Conservation (phyloP, 2,113 vertebrate genomes). For the Psittacula cyanocephala region DNA sequence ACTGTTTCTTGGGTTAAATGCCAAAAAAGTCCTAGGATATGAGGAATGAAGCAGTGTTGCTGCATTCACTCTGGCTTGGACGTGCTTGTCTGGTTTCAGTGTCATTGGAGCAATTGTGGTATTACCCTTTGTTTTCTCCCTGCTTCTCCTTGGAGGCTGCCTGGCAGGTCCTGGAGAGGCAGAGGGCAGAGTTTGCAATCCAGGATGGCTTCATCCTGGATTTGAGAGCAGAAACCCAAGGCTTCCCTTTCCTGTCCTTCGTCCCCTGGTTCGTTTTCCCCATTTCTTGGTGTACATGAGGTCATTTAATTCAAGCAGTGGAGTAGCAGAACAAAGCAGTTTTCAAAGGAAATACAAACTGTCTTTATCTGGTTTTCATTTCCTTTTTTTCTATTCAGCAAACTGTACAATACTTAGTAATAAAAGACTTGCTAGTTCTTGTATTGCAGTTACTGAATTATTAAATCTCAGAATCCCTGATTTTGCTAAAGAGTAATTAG, state of each 20-base stretch:
- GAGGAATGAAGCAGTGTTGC: neutral
- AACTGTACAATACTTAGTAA: neutral
- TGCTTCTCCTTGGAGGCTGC: neutral
- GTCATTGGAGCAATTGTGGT: neutral
- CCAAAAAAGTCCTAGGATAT: neutral
- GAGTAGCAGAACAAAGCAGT: neutral
- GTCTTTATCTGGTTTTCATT: neutral
- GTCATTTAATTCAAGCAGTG: neutral
- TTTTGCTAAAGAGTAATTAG: conserved; percentile 13
- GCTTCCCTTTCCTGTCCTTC: neutral
- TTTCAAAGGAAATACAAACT: neutral
- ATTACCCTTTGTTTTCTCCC: neutral
- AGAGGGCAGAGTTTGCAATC: neutral
- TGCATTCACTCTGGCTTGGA: neutral
- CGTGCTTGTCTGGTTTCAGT: neutral
- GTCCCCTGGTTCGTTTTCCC: neutral
- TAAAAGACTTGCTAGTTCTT: conserved; percentile 14
- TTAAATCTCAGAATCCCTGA: neutral
- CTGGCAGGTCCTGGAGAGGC: neutral
- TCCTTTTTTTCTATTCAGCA: neutral
- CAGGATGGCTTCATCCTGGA: neutral
- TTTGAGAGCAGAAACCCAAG: neutral
- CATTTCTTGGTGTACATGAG: neutral
- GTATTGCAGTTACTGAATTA: neutral
- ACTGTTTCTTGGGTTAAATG: neutral